phyloP scores from a whole-genome alignment of 2,888 invertebrate species.

The Ectobius pallidus region DNA sequence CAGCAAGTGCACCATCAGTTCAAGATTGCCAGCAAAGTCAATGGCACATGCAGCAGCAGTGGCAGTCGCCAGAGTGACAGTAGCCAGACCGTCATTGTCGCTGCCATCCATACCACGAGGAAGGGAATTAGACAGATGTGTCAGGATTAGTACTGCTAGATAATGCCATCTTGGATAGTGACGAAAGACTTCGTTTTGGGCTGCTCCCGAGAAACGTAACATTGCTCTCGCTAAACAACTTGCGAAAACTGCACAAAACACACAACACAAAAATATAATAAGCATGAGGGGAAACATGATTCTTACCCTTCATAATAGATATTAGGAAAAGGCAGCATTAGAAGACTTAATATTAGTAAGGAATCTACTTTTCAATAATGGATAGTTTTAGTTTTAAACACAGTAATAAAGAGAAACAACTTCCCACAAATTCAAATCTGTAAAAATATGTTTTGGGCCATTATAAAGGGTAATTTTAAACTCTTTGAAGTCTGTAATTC shows the following conservation, averaged over 20 bases:
- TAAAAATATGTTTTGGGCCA: no score
- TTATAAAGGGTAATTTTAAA: no score
- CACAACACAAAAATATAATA: slow-evolving; percentile 24
- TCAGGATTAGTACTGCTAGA: slow-evolving; percentile 46
- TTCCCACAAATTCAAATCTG: no score
- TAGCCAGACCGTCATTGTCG: slow-evolving; percentile 16
- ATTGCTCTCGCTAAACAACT: slow-evolving; percentile 83
- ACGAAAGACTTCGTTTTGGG: slow-evolving; percentile 80
- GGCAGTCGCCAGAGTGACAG: neutral
- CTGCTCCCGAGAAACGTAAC: slow-evolving; percentile 65
- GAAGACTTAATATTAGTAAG: no score
- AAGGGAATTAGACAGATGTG: slow-evolving; percentile 40
- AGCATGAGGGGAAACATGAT: neutral
- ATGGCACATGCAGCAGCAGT: slow-evolving; percentile 13
- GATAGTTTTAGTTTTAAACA: no score
- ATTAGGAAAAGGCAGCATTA: no score
- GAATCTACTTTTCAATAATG: no score
- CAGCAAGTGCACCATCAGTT: slow-evolving; percentile 19
- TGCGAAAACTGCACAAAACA: slow-evolving; percentile 73
- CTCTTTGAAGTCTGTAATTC: no score
- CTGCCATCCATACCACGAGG: neutral
- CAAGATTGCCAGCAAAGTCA: slow-evolving; percentile 31
- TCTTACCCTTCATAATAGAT: no score
- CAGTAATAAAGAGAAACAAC: no score
- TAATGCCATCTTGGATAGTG: slow-evolving; percentile 77